phyloP scores from a whole-genome alignment of 2,797 vertebrate species.

The Protosalanx chinensis region DNA sequence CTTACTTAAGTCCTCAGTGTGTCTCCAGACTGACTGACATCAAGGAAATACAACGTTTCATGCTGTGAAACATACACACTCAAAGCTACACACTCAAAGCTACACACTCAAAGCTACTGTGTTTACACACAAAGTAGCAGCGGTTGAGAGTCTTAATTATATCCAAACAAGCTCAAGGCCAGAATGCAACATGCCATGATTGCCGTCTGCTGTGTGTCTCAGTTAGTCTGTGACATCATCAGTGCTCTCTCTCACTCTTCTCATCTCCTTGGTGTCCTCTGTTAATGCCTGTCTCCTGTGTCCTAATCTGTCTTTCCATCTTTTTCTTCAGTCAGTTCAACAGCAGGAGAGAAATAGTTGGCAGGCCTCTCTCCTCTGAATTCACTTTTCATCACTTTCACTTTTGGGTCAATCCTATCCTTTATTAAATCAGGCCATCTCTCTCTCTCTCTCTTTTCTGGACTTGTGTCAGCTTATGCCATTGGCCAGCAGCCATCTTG shows the following conservation, averaged over 20 bases:
- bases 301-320: no score
- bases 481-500: not conserved
- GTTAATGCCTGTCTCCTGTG: not conserved
- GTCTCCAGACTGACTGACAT: not conserved
- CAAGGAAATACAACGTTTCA: slow-evolving; percentile 3
- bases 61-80: slow-evolving; percentile 26
- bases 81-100: not conserved
- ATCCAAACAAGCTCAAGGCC: slow-evolving; percentile 36
- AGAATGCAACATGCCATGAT: slow-evolving; percentile 21
- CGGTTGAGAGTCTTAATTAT: slow-evolving; percentile 29
- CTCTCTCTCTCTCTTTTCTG: slow-evolving; percentile 6
- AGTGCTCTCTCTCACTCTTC: slow-evolving; percentile 9
- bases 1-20: no score
- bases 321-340: not conserved
- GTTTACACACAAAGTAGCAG: not conserved
- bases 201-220: slow-evolving; percentile 16
- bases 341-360: slow-evolving; percentile 21
- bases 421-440: slow-evolving; percentile 31
- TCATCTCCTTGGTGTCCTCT: not conserved
- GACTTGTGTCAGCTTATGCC: not conserved
- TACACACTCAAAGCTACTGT: slow-evolving; percentile 26
- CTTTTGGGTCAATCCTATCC: slow-evolving; percentile 19
- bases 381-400: slow-evolving; percentile 30
- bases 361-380: not conserved
- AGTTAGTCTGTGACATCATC: not conserved